Conservation (phyloP, 2,888 invertebrate genomes). For the Protophormia terraenovae region DNA sequence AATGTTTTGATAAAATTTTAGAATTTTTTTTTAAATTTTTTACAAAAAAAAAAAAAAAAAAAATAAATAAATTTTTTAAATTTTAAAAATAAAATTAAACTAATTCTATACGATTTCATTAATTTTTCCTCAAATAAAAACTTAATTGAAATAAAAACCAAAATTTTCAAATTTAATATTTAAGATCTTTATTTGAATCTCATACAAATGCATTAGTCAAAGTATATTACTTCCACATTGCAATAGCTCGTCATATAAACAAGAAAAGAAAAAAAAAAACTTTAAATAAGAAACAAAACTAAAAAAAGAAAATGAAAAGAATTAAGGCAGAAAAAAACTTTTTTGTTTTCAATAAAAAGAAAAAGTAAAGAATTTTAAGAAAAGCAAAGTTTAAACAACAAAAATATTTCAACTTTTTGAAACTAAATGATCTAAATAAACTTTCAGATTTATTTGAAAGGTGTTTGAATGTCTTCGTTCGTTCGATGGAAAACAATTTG, state of each 20-base stretch:
- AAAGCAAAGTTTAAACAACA: neutral
- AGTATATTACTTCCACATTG: neutral
- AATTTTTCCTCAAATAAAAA: too few species aligned
- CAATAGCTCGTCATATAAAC: neutral
- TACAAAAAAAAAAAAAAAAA: too few species aligned
- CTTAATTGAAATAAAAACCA: too few species aligned
- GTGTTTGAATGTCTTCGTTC: neutral
- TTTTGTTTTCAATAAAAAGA: neutral
- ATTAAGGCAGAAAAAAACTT: neutral
- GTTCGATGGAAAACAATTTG: neutral
- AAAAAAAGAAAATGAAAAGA: neutral
- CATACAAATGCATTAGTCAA: neutral
- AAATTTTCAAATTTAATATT: neutral
- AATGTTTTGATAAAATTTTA: neutral
- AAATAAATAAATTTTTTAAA: too few species aligned
- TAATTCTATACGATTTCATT: too few species aligned
- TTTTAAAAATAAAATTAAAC: too few species aligned
- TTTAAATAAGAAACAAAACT: neutral
- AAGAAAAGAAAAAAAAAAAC: too few species aligned
- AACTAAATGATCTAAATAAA: constrained; percentile 39
- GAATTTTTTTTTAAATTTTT: neutral
- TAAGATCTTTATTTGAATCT: neutral
- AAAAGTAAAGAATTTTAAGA: neutral
- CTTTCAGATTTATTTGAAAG: constrained; percentile 9
- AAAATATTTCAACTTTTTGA: constrained; percentile 1